Evolutionary conservation across 1,140 invertebrate genomes (phyloP).

Genomic region (Maniola jurtina): DNA sequence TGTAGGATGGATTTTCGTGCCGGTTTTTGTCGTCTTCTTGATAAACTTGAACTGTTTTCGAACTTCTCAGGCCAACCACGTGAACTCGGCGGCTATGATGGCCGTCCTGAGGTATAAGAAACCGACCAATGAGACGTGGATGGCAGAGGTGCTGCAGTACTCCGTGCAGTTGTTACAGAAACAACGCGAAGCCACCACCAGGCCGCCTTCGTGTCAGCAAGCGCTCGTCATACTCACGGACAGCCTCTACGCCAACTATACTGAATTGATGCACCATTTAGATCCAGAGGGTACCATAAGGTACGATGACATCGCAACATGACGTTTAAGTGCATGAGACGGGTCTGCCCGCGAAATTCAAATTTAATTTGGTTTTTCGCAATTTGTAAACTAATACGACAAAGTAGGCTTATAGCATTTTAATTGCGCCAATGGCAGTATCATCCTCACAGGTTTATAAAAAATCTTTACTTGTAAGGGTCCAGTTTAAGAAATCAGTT

Average conservation of each 20-base stretch:
- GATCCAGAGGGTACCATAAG: conserved; percentile 61
- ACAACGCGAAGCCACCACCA: conserved; percentile 29
- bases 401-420: too few species aligned
- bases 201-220: conserved; percentile 60
- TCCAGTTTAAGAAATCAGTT: too few species aligned
- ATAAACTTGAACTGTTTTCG: neutral
- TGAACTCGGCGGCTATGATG: conserved; percentile 89
- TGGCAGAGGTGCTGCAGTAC: conserved; percentile 87
- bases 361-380: too few species aligned
- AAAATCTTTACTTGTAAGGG: too few species aligned
- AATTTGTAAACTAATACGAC: too few species aligned
- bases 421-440: too few species aligned
- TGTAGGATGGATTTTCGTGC: neutral
- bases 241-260: conserved; percentile 59
- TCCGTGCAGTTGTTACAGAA: conserved; percentile 87
- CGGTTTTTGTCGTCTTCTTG: neutral
- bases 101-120: conserved; percentile 82
- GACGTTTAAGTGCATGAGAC: too few species aligned
- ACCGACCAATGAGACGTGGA: conserved; percentile 92
- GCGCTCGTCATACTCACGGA: conserved; percentile 64
- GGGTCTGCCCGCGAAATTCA: too few species aligned
- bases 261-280: conserved; percentile 43
- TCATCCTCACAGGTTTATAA: too few species aligned
- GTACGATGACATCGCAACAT: conserved; percentile 18
- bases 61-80: conserved; percentile 85